Evolutionary conservation across 2,888 invertebrate genomes (phyloP).

Genomic region (Anoncus sp.): DNA sequence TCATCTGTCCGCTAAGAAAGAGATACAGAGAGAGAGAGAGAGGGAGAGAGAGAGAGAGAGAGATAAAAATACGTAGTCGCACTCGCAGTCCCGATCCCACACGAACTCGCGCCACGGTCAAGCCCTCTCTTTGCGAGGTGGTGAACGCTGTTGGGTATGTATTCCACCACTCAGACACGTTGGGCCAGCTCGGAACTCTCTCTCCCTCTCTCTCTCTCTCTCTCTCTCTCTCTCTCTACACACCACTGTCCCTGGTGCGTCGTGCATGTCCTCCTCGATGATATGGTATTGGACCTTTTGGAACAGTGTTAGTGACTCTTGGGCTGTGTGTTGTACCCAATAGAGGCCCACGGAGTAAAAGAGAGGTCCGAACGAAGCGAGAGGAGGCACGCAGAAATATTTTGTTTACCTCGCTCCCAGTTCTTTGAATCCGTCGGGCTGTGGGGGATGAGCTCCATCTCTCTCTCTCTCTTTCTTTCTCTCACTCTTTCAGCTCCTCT

Average conservation of each 20-base stretch:
- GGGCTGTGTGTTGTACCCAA: neutral
- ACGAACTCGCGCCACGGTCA: slow-evolving; percentile 56
- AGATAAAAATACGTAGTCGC: slow-evolving; percentile 34
- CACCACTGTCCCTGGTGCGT: slow-evolving; percentile 26
- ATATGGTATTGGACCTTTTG: slow-evolving; percentile 10
- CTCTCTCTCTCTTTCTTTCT: slow-evolving; percentile 34
- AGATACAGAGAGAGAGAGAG: slow-evolving; percentile 12
- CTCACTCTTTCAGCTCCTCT: slow-evolving; percentile 27
- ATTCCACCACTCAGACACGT: slow-evolving; percentile 28
- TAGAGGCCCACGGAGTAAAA: slow-evolving; percentile 21
- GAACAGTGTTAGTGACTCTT: slow-evolving; percentile 9
- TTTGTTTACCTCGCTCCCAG: slow-evolving; percentile 82
- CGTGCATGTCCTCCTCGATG: slow-evolving; percentile 25
- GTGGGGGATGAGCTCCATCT: slow-evolving; percentile 54
- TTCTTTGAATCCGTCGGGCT: slow-evolving; percentile 80
- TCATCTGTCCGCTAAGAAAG: slow-evolving; percentile 4
- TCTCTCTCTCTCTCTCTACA: slow-evolving; percentile 31
- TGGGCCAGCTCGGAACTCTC: slow-evolving; percentile 52
- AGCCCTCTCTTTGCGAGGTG: slow-evolving; percentile 47
- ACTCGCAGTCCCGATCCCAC: slow-evolving; percentile 44
- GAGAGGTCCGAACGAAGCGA: slow-evolving; percentile 28
- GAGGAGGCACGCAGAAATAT: slow-evolving; percentile 76
- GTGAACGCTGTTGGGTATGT: slow-evolving; percentile 39
- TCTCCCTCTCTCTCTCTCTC: slow-evolving; percentile 43
- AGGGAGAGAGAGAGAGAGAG: slow-evolving; percentile 13